Base-by-base conservation (phyloP, 2,797 vertebrate genomes). In the Spinus pinus region DNA sequence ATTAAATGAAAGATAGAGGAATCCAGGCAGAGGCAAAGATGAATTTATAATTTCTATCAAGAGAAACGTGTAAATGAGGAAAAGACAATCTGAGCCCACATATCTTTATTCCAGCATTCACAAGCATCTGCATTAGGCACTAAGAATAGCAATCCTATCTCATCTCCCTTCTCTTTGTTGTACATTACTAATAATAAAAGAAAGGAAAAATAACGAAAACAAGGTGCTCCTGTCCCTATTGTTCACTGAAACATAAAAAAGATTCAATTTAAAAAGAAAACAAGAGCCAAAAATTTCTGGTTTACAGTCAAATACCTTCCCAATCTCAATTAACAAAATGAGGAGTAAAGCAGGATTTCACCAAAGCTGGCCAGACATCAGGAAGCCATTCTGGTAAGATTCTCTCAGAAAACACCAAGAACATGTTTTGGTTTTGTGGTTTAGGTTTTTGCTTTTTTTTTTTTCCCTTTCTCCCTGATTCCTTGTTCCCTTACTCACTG, bases 71-170 rank as follows among this genome's bases (percentile, higher is more conserved):
- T 56, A 93, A 96, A 93, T 79, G 77, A 89, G 51, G 27, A 37
- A 86, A 91, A 81, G 66, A 73, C 54, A 81, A 81, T 79, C 65
- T 81, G 37, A 94, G 73, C 51, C 12, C 54, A 81, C 74, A 47
- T 57, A 81, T 87, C 58, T 90, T 81, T 88, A 88, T 86, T 88
- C 56, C 57, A 82, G 33, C 2, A 3, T 66, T 91, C 66, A 70
- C 37, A 60, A 60, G 54, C 27, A 67, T 85, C 79, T 85, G 64
- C 42, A 80, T 87, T 93, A 92, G 47, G 42, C 46, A 9, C 70
- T 94, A 94, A 96, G 65, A 94, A 95, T 71, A 90, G 82, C 62
- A 83, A 44, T 75, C 31, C 8, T 94, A 91, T 95, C 89, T 95
- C 70, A 94, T 95, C 82, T 96, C 37, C 33, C 31, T 90, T 81